Percentiles rank a stretch among this genome's conserved stretches.
phyloP scores from a whole-genome alignment of 2,888 invertebrate genomes.

The Limnephilus rhombicus region DNA sequence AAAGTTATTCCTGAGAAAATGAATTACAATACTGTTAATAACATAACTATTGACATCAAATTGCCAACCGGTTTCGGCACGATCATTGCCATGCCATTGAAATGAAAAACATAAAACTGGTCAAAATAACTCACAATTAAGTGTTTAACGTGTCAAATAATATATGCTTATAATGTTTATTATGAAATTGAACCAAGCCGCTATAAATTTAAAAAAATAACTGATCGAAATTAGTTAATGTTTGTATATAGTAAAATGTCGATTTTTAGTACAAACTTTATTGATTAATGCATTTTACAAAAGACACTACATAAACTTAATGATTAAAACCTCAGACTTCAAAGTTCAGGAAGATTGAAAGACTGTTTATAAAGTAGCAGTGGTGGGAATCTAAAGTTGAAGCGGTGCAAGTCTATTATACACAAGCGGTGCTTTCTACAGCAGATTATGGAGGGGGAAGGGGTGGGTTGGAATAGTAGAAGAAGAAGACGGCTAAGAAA shows the following conservation, averaged over 20 bases:
- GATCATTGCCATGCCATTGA: too few species aligned
- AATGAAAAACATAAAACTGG: too few species aligned
- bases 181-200: too few species aligned
- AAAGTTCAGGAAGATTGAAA: not conserved
- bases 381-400: not conserved
- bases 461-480: not conserved
- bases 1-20: too few species aligned
- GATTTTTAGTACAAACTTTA: not conserved
- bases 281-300: not conserved
- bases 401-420: conserved; percentile 43
- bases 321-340: not conserved
- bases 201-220: too few species aligned
- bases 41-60: too few species aligned
- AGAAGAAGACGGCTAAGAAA: not conserved
- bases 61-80: too few species aligned
- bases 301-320: not conserved
- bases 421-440: conserved; percentile 50
- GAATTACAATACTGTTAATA: too few species aligned
- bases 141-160: too few species aligned
- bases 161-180: too few species aligned
- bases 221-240: too few species aligned
- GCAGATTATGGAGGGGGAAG: conserved; percentile 36
- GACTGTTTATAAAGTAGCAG: not conserved
- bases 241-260: not conserved
- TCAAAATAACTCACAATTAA: too few species aligned